Evolutionary conservation across 2,888 invertebrate species (phyloP).

Genomic region (Artemia sp.): DNA sequence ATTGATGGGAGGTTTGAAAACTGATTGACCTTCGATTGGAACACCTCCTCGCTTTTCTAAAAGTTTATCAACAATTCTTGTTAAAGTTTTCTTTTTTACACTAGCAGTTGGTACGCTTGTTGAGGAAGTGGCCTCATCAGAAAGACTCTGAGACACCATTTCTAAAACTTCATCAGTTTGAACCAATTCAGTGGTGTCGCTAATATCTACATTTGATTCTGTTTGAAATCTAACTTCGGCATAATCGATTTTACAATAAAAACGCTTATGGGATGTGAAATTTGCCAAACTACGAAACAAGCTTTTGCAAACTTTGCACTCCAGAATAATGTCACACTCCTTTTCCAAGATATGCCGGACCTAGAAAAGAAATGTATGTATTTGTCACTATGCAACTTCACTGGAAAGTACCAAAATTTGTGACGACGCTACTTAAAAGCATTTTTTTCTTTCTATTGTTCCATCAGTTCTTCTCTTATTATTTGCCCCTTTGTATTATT

Average conservation of each 20-base stretch:
- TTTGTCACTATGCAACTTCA: no score
- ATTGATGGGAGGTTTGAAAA: conserved; percentile 9
- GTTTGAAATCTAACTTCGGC: neutral
- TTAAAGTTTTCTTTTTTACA: neutral
- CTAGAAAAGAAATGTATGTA: conserved; percentile 34
- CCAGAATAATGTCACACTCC: conserved; percentile 75
- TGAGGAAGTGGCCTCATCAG: neutral
- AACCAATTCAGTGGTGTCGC: neutral
- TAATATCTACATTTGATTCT: neutral
- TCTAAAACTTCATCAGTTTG: conserved; percentile 4
- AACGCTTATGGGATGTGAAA: conserved; percentile 72
- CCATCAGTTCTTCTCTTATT: no score
- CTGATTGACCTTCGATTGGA: neutral
- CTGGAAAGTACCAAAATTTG: no score
- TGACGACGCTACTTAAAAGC: no score
- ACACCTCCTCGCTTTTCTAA: neutral
- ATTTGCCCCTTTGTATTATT: no score
- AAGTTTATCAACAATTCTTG: neutral
- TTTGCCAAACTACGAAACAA: conserved; percentile 71
- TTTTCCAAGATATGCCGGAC: conserved; percentile 52
- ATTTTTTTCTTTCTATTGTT: no score
- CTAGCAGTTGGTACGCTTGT: neutral
- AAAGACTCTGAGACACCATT: neutral
- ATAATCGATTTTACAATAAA: conserved; percentile 42
- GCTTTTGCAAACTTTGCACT: conserved; percentile 69